Evolutionary conservation across 2,113 vertebrate species (phyloP), one percentile per base, ranked within the genome.

Genomic region (Jaculus jaculus): DNA sequence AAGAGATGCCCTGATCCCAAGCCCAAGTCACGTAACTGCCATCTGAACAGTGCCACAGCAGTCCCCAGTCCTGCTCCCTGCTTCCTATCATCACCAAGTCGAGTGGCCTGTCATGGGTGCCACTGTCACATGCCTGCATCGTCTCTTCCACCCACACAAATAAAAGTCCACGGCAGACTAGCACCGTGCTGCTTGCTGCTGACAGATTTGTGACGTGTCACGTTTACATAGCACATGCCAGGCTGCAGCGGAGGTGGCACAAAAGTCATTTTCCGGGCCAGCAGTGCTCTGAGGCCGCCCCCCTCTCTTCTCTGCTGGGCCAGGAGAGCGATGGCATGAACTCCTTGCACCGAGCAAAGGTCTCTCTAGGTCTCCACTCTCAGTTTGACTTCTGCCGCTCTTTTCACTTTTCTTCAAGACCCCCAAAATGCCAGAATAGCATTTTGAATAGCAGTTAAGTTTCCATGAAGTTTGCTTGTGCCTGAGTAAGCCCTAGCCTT

Each of bases 381-480:
- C 88, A 92, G 47, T 51, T 85, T 80, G 66, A 28, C n/a, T 92
- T 85, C 87, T 91, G 18, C 78, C 37, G 94, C n/a, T 75, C 66
- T 89, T 73, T 82, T 73, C 34, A 63, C 78, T 94, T 94, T 89
- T 90, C 79, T 79, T 79, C 24, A 39, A 94, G 83, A 75, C 42
- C 72, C 88, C 26, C 51, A 91, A 92, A 73, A 83, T 87, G 89
- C 93, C 87, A 97, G 98, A 97, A 97, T 96, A 97, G 95, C 93
- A 89, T 89, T n/a, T n/a, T n/a, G n/a, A n/a, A n/a, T n/a, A n/a
- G 95, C 97, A 98, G 97, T 98, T 97, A 98, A 98, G 97, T 97
- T 96, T 96, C 97, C 97, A 96, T 92, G 94, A 97, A 87, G 93
- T 94, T 96, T 96, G 96, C 96, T 92, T 85, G 96, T 96, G 87